These are phyloP conservation scores for Actinia tenebrosa DNA, from an alignment of 64 coral and sea anemone species.

Conservation along the genomic window DNA sequence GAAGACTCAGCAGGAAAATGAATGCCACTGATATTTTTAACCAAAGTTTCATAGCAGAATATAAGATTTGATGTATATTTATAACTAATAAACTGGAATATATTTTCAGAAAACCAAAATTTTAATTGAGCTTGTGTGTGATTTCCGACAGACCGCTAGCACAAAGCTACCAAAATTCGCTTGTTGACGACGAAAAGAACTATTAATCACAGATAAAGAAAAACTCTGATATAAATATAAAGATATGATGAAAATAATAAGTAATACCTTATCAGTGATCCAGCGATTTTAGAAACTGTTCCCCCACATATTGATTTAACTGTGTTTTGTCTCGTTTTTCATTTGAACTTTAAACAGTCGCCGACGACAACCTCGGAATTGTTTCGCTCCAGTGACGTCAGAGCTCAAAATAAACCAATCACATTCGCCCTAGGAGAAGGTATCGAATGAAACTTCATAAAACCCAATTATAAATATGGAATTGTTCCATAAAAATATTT, in stretches of 20 bases:
- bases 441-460: not conserved
- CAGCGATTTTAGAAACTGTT: not conserved
- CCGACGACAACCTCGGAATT: not conserved
- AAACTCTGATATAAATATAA: not conserved
- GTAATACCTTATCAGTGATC: not conserved
- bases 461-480: not conserved
- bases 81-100: not conserved
- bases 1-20: too few species aligned
- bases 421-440: not conserved
- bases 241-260: not conserved
- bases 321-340: not conserved
- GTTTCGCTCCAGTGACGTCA: not conserved
- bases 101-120: not conserved
- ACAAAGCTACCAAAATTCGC: not conserved
- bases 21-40: not conserved
- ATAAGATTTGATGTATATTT: not conserved
- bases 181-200: not conserved
- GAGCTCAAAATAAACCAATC: not conserved
- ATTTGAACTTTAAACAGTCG: not conserved
- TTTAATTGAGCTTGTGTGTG: not conserved
- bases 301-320: not conserved
- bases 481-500: not conserved
- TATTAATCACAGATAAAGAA: not conserved
- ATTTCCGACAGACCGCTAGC: not conserved
- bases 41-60: not conserved